A percentile compares a stretch with the other conserved stretches of the same genome.
Evolutionary conservation across 2,888 invertebrate species (phyloP).

Genomic region (Campoplex nolae): DNA sequence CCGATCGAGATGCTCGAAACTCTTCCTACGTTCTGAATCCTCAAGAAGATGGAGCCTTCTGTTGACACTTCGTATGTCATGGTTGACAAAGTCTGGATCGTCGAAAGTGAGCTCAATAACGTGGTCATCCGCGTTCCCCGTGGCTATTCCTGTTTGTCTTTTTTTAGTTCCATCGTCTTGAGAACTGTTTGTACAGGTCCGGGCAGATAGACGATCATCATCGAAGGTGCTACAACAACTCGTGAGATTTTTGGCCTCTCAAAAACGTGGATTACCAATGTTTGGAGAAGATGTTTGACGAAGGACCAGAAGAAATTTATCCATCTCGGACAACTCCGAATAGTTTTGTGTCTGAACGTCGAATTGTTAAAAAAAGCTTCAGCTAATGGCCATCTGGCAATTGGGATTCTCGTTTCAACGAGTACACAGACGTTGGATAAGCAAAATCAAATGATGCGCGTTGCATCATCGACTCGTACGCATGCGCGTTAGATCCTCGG

Average conservation of each 20-base stretch:
- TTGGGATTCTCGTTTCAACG: not conserved
- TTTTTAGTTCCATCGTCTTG: slow-evolving; percentile 6
- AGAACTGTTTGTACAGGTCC: slow-evolving; percentile 44
- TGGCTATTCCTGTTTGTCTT: slow-evolving; percentile 33
- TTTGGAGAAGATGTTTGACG: not conserved
- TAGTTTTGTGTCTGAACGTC: not conserved
- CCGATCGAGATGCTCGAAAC: not conserved
- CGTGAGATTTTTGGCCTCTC: slow-evolving; percentile 16
- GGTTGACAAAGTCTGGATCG: slow-evolving; percentile 35
- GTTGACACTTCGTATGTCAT: slow-evolving; percentile 13
- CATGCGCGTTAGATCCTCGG: not conserved
- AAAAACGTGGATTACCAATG: not conserved
- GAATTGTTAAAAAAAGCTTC: not conserved
- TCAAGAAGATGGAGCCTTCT: not conserved
- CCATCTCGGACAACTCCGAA: not conserved
- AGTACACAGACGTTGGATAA: not conserved
- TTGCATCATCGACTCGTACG: slow-evolving; percentile 1
- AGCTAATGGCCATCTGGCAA: not conserved
- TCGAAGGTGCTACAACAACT: slow-evolving; percentile 11
- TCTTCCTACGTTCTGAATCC: not conserved
- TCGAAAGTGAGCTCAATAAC: slow-evolving; percentile 60
- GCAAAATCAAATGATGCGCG: not conserved
- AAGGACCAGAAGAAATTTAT: not conserved
- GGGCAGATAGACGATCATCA: slow-evolving; percentile 13
- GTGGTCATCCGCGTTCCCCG: slow-evolving; percentile 38